A percentile compares a stretch with the other conserved stretches of the same genome.
Conservation (phyloP, 2,888 invertebrate species). For the Scaptomyza polygonia region DNA sequence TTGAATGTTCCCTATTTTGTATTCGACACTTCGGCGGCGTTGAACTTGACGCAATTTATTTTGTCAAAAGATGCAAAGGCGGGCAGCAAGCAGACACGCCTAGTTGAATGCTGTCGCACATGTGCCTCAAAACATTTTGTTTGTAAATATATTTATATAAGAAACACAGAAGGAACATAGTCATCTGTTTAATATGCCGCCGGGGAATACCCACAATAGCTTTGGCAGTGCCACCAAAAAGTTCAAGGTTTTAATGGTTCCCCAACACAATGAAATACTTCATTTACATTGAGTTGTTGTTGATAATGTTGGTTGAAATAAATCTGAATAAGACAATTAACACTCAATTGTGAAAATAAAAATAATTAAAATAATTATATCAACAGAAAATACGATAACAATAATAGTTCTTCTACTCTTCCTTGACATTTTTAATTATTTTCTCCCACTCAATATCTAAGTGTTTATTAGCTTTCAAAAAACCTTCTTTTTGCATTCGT, state of each 20-base stretch:
- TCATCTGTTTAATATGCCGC: conserved; percentile 44
- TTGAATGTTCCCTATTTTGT: conserved; percentile 65
- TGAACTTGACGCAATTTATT: conserved; percentile 82
- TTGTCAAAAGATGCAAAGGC: conserved; percentile 58
- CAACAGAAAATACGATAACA: neutral
- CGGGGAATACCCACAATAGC: conserved; percentile 63
- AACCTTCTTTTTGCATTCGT: conserved; percentile 5
- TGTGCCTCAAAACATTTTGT: conserved; percentile 47
- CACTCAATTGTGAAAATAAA: neutral
- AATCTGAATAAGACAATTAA: neutral
- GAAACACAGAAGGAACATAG: conserved; percentile 28
- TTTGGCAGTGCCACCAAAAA: conserved; percentile 15
- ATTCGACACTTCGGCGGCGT: conserved; percentile 67
- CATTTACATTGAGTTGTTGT: neutral
- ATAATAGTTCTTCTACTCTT: too few relatives aligned
- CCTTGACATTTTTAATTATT: too few relatives aligned
- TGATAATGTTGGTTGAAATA: neutral
- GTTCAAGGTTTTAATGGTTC: conserved; percentile 43
- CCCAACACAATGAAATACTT: conserved; percentile 1
- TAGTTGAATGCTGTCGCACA: conserved; percentile 68
- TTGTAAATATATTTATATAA: conserved; percentile 52
- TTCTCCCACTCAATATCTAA: neutral
- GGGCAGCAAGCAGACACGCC: conserved; percentile 60
- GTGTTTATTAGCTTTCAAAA: conserved; percentile 30
- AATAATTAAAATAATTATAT: neutral